Percentiles rank a stretch among this genome's conserved stretches.
These are phyloP conservation scores for Atherinosoma microstoma DNA, from an alignment of 2,797 vertebrate species.

Conservation along the genomic window DNA sequence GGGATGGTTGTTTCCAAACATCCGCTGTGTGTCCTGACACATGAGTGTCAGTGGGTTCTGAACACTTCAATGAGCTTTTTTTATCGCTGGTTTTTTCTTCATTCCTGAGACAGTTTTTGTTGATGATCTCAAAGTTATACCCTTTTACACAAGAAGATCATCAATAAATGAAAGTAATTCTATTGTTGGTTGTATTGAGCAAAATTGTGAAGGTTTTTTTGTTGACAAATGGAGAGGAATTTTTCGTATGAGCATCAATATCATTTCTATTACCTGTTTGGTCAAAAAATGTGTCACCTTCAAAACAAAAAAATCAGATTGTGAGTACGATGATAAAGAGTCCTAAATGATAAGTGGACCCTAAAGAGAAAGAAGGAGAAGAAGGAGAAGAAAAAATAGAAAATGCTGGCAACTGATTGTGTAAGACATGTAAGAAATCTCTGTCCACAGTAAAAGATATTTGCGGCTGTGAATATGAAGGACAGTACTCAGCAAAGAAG, in stretches of 20 bases:
- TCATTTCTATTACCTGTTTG: neutral
- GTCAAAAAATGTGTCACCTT: neutral
- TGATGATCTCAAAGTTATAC: neutral
- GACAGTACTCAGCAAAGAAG: neutral
- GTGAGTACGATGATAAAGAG: neutral
- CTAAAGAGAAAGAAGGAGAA: neutral
- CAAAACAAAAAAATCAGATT: neutral
- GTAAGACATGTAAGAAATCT: neutral
- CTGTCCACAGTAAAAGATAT: neutral
- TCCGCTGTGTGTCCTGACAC: conserved; percentile 1
- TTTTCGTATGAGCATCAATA: too few species aligned
- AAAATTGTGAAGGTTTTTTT: too few species aligned
- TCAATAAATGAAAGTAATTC: too few species aligned
- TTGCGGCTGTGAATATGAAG: neutral
- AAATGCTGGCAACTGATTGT: neutral
- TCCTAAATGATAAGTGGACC: neutral
- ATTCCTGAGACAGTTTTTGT: conserved; percentile 1
- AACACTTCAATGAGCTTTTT: neutral
- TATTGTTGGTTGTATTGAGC: too few species aligned
- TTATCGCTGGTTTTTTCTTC: neutral
- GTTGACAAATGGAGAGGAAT: neutral
- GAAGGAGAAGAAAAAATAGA: neutral
- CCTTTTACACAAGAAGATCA: too few species aligned
- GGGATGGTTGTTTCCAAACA: neutral
- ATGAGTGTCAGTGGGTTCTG: neutral